These are phyloP conservation scores for Apteryx mantelli DNA, from an alignment of 2,113 vertebrate genomes.

Conservation along the genomic window DNA sequence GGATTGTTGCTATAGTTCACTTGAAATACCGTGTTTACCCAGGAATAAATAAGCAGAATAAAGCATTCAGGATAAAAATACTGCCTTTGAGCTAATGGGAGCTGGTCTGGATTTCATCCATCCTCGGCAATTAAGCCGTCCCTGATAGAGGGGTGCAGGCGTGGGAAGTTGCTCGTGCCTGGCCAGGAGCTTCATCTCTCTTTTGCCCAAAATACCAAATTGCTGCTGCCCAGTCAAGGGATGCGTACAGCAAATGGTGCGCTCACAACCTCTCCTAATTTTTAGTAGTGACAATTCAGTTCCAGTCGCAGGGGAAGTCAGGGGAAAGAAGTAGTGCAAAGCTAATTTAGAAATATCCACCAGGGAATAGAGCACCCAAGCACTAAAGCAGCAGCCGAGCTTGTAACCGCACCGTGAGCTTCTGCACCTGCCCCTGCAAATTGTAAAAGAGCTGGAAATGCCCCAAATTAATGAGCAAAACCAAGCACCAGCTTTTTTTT, in stretches of 20 bases:
- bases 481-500: background rate
- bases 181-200: background rate
- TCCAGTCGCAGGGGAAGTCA: background rate
- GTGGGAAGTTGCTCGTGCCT: background rate
- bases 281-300: background rate
- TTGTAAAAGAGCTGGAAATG: no score
- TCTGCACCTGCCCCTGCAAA: no score
- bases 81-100: background rate
- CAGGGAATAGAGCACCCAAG: no score
- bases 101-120: background rate
- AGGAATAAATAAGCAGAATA: background rate
- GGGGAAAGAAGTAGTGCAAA: no score
- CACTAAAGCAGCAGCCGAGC: no score
- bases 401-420: no score
- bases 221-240: background rate
- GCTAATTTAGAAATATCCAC: no score
- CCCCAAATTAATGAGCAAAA: no score
- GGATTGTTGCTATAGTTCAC: background rate
- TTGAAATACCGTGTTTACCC: background rate
- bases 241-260: background rate
- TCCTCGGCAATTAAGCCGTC: background rate
- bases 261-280: background rate
- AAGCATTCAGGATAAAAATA: background rate
- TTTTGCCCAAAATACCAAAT: background rate
- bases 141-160: background rate